These are phyloP conservation scores for Gandaritis pyraliata DNA, from an alignment of 2,888 invertebrate genomes.

Conservation along the genomic window DNA sequence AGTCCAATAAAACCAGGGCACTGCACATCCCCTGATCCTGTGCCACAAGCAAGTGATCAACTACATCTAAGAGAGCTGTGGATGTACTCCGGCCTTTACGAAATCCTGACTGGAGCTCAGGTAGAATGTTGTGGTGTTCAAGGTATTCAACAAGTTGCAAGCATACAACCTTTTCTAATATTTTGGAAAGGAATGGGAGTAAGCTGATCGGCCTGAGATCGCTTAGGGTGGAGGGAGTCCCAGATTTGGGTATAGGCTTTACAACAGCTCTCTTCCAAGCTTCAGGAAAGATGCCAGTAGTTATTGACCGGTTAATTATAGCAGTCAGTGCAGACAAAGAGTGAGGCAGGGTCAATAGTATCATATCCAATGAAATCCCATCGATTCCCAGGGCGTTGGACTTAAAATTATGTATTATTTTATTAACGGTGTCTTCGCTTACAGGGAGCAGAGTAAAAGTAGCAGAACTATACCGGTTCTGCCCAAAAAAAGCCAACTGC, in stretches of 20 bases:
- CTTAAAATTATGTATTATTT: no score
- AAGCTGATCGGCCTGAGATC: conserved; percentile 35
- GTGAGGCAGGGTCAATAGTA: not conserved
- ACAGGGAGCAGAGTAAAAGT: no score
- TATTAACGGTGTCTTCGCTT: no score
- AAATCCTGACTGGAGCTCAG: conserved; percentile 32
- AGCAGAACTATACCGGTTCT: no score
- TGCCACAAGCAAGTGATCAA: conserved; percentile 31
- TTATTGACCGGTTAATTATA: conserved; percentile 7
- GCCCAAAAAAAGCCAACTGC: no score
- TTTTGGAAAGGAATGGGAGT: conserved; percentile 27
- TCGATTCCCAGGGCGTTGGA: no score
- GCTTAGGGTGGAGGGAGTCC: not conserved
- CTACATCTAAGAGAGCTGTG: conserved; percentile 32
- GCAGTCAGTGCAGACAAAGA: not conserved
- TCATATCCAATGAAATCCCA: conserved; percentile 8
- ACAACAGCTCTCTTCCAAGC: conserved; percentile 15
- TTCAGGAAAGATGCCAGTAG: not conserved
- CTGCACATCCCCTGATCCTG: no score
- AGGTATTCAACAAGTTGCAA: conserved; percentile 13
- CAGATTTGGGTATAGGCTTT: conserved; percentile 8
- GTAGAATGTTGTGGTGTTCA: conserved; percentile 26
- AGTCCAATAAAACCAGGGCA: no score
- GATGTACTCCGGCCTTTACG: conserved; percentile 13
- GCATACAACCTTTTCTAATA: conserved; percentile 10